Evolutionary conservation across 2,113 vertebrate genomes (phyloP), one percentile per base, ranked within the genome.

Genomic region (rat (Rattus norvegicus)): DNA sequence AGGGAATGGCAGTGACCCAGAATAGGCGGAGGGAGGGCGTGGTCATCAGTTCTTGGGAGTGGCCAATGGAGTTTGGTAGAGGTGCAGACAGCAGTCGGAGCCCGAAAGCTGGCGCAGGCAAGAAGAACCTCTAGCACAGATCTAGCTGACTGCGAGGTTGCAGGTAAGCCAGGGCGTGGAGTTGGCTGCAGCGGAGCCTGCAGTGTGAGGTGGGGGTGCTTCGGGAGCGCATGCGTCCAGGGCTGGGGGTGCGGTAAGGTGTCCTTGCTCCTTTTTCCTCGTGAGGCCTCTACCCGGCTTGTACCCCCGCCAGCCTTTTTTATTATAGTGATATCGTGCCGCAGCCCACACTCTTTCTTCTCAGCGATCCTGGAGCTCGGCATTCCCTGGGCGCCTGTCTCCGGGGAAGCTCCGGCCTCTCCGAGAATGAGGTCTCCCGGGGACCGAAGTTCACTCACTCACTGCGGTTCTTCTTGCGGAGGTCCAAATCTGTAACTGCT

Each of bases 31-130:
- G 22, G 14, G 79, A 10, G 28, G 49, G 81, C 10, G 81, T 84
- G 59, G 81, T 17, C 81, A 47, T 43, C n/a, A 26, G n/a, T 84
- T 63, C 7, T 19, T 28, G 81, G 81, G 59, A 2, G n/a, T 63
- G 81, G 59, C 81, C 39, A 30, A n/a, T 30, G n/a, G 59, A 63
- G 56, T 26, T 43, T 2, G 3, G 24, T 9, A 8, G 54, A 36
- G 0, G 3, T 43, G 7, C 69, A 14, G 65, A 5, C 5, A 2
- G 17, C 22, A 16, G 69, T 69, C 14, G 22, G 86, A 56, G 49
- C 33, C 3, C 6, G 2, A 61, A 30, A 8, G 1, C 54, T 2
- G 36, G 5, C 12, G 54, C 56, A 26, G 24, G 2, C 22, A 7
- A 7, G 36, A 59, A 59, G 59, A 59, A 5, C 36, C 33, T 14